Conservation (phyloP, 2,113 vertebrate species). For the Malurus melanocephalus region DNA sequence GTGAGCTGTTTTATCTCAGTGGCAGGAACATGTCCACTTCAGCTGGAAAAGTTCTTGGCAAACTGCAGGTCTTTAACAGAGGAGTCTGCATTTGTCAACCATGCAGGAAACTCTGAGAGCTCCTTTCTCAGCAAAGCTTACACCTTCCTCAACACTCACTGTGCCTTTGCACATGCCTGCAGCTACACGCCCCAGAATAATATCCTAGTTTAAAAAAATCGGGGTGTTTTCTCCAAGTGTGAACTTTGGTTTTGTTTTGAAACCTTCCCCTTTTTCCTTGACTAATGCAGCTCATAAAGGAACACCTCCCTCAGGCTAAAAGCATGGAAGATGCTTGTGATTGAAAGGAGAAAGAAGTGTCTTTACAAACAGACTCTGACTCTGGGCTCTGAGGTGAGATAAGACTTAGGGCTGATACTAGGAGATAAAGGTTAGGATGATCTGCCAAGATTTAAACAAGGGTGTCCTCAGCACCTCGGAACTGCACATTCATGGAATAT, state of each 20-base stretch:
- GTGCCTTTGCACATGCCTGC: background rate
- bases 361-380: too few species aligned
- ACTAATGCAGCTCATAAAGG: constrained; percentile 37
- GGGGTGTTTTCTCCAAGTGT: rapidly evolving
- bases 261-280: constrained; percentile 14
- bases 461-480: constrained; percentile 22
- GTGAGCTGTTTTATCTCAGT: background rate
- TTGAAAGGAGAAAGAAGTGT: too few species aligned
- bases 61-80: background rate
- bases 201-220: background rate
- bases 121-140: background rate
- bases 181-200: constrained; percentile 4
- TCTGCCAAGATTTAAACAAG: constrained; percentile 38
- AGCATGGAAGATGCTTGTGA: constrained; percentile 16
- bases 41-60: constrained; percentile 24
- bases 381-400: too few species aligned
- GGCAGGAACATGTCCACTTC: background rate
- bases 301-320: constrained; percentile 26
- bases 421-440: background rate
- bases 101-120: background rate
- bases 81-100: background rate
- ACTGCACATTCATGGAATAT: constrained; percentile 30
- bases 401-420: too few species aligned
- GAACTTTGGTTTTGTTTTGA: constrained; percentile 54
- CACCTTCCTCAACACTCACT: background rate